A percentile compares a stretch with the other conserved stretches of the same genome.
Conservation (phyloP, 2,113 vertebrate species). For the Etheostoma cragini region DNA sequence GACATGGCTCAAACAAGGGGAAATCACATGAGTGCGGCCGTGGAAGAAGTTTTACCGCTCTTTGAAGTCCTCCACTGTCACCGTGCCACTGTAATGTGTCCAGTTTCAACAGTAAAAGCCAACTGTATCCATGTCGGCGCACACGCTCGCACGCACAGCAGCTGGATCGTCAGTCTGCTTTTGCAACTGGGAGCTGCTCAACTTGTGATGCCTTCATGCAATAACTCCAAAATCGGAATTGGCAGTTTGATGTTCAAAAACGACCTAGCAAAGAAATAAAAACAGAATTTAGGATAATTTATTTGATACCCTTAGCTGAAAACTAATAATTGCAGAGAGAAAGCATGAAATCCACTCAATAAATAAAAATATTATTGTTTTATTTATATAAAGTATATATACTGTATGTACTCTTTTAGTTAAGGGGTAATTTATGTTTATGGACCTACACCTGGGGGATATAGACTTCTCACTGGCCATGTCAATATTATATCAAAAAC, state of each 20-base stretch:
- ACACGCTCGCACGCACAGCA: conserved; percentile 66
- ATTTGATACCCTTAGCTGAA: neutral
- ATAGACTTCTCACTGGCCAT: neutral
- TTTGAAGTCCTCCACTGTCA: conserved; percentile 13
- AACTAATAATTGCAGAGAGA: too few relatives aligned
- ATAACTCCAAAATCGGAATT: neutral
- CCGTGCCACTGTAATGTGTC: conserved; percentile 25
- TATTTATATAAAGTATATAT: neutral
- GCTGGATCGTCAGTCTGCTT: conserved; percentile 75
- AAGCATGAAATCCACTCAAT: neutral
- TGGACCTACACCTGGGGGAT: neutral
- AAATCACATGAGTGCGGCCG: conserved; percentile 68
- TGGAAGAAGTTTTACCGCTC: conserved; percentile 56
- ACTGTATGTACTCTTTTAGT: too few relatives aligned
- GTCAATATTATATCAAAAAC: neutral
- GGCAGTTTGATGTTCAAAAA: fast-evolving
- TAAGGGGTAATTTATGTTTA: neutral
- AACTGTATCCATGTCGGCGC: conserved; percentile 70
- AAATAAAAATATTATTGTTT: neutral
- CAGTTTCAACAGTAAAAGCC: conserved; percentile 55
- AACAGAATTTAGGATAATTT: neutral
- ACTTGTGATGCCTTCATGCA: conserved; percentile 66
- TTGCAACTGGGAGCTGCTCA: conserved; percentile 71
- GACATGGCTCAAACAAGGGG: conserved; percentile 87
- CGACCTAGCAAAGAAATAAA: neutral